These are phyloP conservation scores for Aricia artaxerxes DNA, from an alignment of 2,888 invertebrate species.

Conservation along the genomic window DNA sequence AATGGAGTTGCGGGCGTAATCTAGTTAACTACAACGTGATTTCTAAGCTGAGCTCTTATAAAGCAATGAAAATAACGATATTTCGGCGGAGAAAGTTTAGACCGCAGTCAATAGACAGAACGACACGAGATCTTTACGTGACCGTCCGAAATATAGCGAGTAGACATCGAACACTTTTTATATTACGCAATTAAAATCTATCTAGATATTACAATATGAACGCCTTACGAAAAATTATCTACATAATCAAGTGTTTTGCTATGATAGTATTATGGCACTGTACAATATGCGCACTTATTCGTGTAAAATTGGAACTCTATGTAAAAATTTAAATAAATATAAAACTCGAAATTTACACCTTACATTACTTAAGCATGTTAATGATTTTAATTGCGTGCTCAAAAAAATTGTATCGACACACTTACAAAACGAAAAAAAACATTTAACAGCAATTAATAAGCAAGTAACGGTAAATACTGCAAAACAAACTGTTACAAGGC, in stretches of 20 bases:
- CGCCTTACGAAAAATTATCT: too few species aligned
- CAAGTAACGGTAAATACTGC: slow-evolving; percentile 21
- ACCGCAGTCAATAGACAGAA: neutral
- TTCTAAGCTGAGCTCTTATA: neutral
- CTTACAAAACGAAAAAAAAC: slow-evolving; percentile 10
- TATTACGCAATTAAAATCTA: neutral
- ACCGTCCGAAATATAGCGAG: neutral
- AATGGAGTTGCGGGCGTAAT: too few species aligned
- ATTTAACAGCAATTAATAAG: slow-evolving; percentile 1
- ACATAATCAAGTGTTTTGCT: neutral
- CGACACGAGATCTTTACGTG: slow-evolving; percentile 19
- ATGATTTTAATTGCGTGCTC: neutral
- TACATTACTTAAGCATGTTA: neutral
- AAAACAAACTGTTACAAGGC: slow-evolving; percentile 26
- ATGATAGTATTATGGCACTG: neutral
- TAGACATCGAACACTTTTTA: neutral
- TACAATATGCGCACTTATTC: neutral
- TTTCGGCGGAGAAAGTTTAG: slow-evolving; percentile 10
- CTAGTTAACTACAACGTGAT: too few species aligned
- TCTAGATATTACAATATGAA: neutral
- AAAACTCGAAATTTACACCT: neutral
- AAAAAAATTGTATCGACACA: neutral
- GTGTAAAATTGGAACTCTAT: neutral
- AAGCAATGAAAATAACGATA: neutral
- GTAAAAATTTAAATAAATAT: neutral